Percentiles rank a stretch among this genome's conserved stretches.
Conservation (phyloP, 2,113 vertebrate genomes). For the Nesoenas mayeri region DNA sequence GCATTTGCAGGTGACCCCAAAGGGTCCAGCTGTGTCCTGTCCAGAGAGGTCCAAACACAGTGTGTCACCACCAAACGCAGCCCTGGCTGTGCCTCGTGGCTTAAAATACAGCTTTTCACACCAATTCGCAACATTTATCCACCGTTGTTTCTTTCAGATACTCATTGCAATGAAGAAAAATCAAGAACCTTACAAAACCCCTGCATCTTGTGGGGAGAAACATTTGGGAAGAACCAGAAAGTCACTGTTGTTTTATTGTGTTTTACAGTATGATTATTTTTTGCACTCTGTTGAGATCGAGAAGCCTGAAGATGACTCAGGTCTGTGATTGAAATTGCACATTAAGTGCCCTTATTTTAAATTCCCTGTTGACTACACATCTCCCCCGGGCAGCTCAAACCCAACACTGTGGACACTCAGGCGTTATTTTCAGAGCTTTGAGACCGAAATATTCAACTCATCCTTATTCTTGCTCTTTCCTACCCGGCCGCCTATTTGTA, state of each 20-base stretch:
- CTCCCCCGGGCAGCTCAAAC: neutral
- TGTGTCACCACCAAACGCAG: accelerated
- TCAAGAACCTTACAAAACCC: neutral
- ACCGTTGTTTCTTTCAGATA: neutral
- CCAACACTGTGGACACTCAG: neutral
- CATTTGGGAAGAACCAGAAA: neutral
- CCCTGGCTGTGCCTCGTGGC: accelerated
- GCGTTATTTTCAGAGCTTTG: neutral
- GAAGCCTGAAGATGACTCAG: neutral
- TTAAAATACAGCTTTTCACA: neutral
- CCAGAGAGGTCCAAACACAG: no score
- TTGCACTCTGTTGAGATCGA: neutral
- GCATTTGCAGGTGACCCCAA: no score
- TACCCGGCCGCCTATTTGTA: neutral
- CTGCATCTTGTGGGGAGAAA: neutral
- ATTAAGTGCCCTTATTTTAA: neutral
- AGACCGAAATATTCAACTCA: neutral
- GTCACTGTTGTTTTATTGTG: neutral
- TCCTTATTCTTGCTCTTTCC: accelerated
- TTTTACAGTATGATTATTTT: no score
- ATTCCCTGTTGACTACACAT: neutral
- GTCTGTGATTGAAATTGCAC: neutral
- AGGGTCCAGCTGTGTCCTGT: neutral
- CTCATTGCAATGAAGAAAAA: neutral
- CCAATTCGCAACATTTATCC: neutral